A percentile compares a stretch with the other conserved stretches of the same genome.
phyloP scores from a whole-genome alignment of 2,888 invertebrate species.

The Hybos culiciformis region DNA sequence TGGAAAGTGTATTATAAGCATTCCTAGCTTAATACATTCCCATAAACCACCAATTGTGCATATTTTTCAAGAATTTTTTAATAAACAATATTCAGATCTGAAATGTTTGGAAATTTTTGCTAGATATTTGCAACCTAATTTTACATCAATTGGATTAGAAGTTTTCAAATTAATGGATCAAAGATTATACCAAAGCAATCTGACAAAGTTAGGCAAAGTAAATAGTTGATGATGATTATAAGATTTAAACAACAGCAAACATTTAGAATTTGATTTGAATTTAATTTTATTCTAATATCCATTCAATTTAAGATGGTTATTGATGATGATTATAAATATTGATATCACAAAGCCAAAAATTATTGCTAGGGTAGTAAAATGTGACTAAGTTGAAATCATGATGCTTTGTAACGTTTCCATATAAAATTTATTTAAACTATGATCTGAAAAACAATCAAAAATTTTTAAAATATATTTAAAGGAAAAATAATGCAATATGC shows the following conservation, averaged over 20 bases:
- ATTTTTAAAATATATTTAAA: too few relatives aligned
- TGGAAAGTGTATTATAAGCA: conserved; percentile 37
- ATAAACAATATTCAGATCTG: conserved; percentile 32
- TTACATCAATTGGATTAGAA: conserved; percentile 78
- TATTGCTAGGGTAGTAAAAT: too few relatives aligned
- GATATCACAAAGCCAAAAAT: not conserved
- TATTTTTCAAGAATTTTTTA: conserved; percentile 30
- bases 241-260: not conserved
- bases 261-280: not conserved
- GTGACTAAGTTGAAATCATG: too few relatives aligned
- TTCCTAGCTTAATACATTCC: conserved; percentile 87
- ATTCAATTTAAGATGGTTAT: not conserved
- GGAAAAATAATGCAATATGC: too few relatives aligned
- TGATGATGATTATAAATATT: not conserved
- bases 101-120: conserved; percentile 79
- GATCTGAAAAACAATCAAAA: too few relatives aligned
- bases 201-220: not conserved
- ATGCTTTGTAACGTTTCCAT: too few relatives aligned
- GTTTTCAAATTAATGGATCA: conserved; percentile 66
- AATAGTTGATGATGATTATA: not conserved
- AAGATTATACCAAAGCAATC: too few relatives aligned
- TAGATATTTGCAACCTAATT: conserved; percentile 70
- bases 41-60: conserved; percentile 82
- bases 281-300: not conserved
- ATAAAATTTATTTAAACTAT: too few relatives aligned